A percentile compares a stretch with the other conserved stretches of the same genome.
Evolutionary conservation across 2,797 vertebrate genomes (phyloP).

Genomic region (Cynopterus sphinx): DNA sequence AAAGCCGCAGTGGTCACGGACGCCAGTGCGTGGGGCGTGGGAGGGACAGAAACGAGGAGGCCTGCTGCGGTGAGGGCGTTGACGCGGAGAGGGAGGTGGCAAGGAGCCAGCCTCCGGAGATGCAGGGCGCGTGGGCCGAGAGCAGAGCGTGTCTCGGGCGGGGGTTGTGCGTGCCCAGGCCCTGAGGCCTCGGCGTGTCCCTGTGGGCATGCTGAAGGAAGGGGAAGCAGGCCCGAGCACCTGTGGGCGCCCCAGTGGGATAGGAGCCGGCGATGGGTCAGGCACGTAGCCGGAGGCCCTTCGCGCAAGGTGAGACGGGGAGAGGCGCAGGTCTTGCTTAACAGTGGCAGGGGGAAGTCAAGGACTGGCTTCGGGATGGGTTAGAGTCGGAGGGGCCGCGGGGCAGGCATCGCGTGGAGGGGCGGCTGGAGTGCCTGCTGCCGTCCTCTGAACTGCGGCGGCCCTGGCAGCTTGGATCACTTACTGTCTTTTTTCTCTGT

Average conservation of each 20-base stretch:
- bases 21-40: fast-evolving
- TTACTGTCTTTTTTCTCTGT: neutral
- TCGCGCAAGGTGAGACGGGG: no score
- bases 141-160: neutral
- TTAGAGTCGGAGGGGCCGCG: neutral
- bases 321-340: neutral
- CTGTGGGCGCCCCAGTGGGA: fast-evolving
- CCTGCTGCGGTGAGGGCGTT: neutral
- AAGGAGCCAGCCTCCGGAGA: neutral
- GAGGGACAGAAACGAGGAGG: no score
- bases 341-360: neutral
- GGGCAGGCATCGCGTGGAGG: neutral
- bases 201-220: neutral
- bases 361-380: neutral
- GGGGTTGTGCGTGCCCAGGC: neutral
- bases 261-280: neutral
- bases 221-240: neutral
- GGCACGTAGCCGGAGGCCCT: neutral
- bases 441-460: neutral
- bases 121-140: fast-evolving
- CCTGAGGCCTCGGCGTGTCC: fast-evolving
- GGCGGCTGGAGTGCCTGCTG: fast-evolving
- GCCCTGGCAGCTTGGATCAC: neutral
- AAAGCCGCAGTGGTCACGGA: fast-evolving
- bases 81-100: no score